Percentiles rank a stretch among this genome's conserved stretches.
Evolutionary conservation across 2,113 vertebrate genomes (phyloP).

Genomic region (Holacanthus passer): DNA sequence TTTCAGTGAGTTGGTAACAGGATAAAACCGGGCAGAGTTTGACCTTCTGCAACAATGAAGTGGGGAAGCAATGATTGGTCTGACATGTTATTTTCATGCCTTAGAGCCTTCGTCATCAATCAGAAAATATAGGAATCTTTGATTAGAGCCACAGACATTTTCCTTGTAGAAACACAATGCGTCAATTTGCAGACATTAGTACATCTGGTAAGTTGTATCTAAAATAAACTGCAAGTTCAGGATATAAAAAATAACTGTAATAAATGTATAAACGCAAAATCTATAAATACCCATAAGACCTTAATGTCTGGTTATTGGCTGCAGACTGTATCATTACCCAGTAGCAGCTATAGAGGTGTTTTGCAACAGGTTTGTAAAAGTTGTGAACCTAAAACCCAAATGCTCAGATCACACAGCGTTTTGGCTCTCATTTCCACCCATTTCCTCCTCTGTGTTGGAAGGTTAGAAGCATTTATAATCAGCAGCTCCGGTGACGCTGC

Average conservation of each 20-base stretch:
- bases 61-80: background rate
- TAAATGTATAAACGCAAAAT: too few relatives aligned
- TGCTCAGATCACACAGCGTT: slow-evolving; percentile 24
- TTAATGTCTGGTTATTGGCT: too few relatives aligned
- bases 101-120: too few relatives aligned
- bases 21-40: background rate
- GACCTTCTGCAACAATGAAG: background rate
- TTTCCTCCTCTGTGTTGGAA: slow-evolving; percentile 61
- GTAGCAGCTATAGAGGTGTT: background rate
- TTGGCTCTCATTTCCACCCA: slow-evolving; percentile 42
- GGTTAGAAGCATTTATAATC: slow-evolving; percentile 81
- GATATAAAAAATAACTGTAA: background rate
- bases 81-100: background rate
- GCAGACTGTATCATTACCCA: background rate
- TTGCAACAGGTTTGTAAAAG: background rate
- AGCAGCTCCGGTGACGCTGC: slow-evolving; percentile 62
- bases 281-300: background rate
- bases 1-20: background rate
- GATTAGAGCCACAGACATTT: background rate
- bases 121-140: too few relatives aligned
- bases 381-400: background rate
- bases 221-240: too few relatives aligned
- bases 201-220: background rate
- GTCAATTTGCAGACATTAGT: background rate
- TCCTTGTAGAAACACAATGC: background rate